These are phyloP conservation scores for Sebastes iracundus DNA, from an alignment of 2,797 vertebrate genomes.

Conservation along the genomic window DNA sequence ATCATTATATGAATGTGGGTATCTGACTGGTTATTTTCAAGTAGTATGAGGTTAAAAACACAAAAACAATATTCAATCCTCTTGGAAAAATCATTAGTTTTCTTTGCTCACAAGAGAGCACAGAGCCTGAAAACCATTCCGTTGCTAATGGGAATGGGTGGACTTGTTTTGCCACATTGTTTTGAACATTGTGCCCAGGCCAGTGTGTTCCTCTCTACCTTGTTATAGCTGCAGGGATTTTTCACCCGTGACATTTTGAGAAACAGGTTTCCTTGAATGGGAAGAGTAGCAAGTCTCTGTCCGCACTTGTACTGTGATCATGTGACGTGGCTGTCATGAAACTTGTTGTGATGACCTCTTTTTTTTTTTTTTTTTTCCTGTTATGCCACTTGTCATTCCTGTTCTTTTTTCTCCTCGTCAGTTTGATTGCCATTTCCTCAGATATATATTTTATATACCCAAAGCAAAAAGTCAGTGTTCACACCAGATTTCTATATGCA, in stretches of 20 bases:
- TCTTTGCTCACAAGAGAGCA: not conserved
- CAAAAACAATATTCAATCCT: not conserved
- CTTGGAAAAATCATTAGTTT: not conserved
- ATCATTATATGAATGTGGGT: not conserved
- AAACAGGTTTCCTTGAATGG: conserved; percentile 61
- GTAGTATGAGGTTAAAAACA: not conserved
- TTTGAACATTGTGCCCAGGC: conserved; percentile 20
- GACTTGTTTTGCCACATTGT: conserved; percentile 77
- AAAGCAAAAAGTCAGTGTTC: not conserved
- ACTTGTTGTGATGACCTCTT: not conserved
- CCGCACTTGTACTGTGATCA: not conserved
- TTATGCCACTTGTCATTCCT: not conserved
- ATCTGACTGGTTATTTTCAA: not conserved
- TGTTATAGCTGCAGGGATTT: conserved; percentile 34
- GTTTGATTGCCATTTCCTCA: not conserved
- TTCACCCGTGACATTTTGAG: conserved; percentile 26
- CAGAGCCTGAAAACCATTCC: not conserved
- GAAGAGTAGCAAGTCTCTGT: not conserved
- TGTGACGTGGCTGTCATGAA: not conserved
- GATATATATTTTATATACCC: not conserved
- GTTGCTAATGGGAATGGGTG: conserved; percentile 20
- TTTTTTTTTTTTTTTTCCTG: not conserved
- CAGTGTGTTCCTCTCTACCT: conserved; percentile 7
- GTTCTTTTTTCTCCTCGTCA: not conserved
- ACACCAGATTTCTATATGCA: not conserved